Conservation (phyloP, 2,888 invertebrate species). For the Drosophila anomelani region DNA sequence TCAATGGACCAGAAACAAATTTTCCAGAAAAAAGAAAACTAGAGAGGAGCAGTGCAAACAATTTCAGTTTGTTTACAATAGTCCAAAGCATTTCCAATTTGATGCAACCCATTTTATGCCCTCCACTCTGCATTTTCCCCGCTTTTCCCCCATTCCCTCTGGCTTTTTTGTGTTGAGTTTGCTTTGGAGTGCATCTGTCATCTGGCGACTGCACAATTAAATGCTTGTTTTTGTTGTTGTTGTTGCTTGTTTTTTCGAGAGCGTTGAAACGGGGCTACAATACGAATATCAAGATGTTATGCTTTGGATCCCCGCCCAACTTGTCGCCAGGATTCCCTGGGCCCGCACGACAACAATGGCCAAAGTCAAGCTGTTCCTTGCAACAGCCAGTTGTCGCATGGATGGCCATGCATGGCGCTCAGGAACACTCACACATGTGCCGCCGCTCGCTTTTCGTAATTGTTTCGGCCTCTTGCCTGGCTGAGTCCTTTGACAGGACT, state of each 20-base stretch:
- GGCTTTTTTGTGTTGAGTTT: slow-evolving; percentile 15
- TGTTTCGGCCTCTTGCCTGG: slow-evolving; percentile 69
- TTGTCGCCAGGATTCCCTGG: slow-evolving; percentile 33
- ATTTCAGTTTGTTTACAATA: slow-evolving; percentile 63
- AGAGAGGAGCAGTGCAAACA: slow-evolving; percentile 23
- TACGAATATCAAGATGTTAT: slow-evolving; percentile 70
- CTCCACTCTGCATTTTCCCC: slow-evolving; percentile 11
- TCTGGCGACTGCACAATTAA: slow-evolving; percentile 56
- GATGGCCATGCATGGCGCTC: slow-evolving; percentile 57
- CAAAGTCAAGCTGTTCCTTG: slow-evolving; percentile 48
- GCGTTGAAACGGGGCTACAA: slow-evolving; percentile 27
- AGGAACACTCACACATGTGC: slow-evolving; percentile 14
- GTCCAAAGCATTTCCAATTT: slow-evolving; percentile 51
- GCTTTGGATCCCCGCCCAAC: slow-evolving; percentile 33
- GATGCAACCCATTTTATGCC: slow-evolving; percentile 19
- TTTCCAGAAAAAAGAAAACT: slow-evolving; percentile 32
- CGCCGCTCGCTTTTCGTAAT: slow-evolving; percentile 50
- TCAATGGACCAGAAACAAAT: slow-evolving; percentile 37
- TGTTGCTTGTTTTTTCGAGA: slow-evolving; percentile 17
- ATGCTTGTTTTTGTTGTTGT: slow-evolving; percentile 13
- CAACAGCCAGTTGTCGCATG: slow-evolving; percentile 33
- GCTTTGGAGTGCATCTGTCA: slow-evolving; percentile 56
- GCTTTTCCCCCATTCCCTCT: background rate
- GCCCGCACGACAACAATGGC: slow-evolving; percentile 56
- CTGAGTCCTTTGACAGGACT: slow-evolving; percentile 60